Percentiles rank a stretch among this genome's conserved stretches.
Evolutionary conservation across 2,797 vertebrate genomes (phyloP).

Genomic region (Sternotherus odoratus): DNA sequence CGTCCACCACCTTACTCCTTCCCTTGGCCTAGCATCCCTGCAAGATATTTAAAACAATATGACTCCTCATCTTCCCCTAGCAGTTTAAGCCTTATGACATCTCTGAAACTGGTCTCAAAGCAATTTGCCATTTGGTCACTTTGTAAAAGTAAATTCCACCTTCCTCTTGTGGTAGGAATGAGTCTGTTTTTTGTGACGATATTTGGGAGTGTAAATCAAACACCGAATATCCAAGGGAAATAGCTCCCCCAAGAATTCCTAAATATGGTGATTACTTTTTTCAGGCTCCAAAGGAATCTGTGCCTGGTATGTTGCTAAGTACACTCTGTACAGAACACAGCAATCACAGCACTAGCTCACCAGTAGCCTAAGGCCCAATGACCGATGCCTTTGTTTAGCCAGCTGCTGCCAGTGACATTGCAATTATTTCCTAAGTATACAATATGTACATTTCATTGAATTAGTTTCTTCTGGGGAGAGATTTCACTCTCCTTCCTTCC

Average conservation of each 20-base stretch:
- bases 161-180: neutral
- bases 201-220: neutral
- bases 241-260: neutral
- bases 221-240: neutral
- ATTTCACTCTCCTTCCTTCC: neutral
- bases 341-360: neutral
- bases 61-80: neutral
- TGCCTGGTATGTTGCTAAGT: neutral
- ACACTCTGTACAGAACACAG: fast-evolving
- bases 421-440: slow-evolving; percentile 16
- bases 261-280: neutral
- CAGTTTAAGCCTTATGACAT: neutral
- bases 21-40: neutral
- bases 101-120: neutral
- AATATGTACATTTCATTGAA: neutral
- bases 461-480: neutral
- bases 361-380: neutral
- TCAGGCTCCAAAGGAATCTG: neutral
- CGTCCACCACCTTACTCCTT: neutral
- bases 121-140: neutral
- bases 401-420: fast-evolving
- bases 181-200: neutral
- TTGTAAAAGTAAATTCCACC: fast-evolving
- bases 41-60: neutral
- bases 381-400: neutral